Percentiles rank a stretch among this genome's conserved stretches.
Evolutionary conservation across 2,113 vertebrate species (phyloP).

Genomic region (Solenodon paradoxus): DNA sequence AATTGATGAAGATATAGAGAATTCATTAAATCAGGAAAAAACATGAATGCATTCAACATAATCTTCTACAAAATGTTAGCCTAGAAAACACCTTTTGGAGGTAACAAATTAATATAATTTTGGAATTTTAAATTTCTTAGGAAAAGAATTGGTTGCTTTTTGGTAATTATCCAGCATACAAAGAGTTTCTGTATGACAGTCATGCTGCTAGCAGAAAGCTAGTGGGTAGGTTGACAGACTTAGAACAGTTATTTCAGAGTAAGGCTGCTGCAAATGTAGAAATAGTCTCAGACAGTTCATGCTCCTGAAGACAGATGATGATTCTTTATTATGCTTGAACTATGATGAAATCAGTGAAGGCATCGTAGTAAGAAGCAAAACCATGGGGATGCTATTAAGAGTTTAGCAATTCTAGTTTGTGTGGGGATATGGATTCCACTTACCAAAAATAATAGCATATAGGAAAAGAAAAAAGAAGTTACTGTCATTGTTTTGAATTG

Average conservation of each 20-base stretch:
- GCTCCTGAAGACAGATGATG: conserved; percentile 54
- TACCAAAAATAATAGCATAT: conserved; percentile 66
- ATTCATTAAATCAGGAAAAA: conserved; percentile 25
- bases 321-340: conserved; percentile 64
- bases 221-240: conserved; percentile 49
- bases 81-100: neutral
- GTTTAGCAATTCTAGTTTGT: conserved; percentile 60
- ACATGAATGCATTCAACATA: neutral
- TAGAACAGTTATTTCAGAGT: conserved; percentile 30
- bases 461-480: conserved; percentile 59
- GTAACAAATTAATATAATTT: conserved; percentile 33
- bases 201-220: conserved; percentile 7
- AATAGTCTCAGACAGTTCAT: conserved; percentile 60
- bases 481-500: conserved; percentile 69
- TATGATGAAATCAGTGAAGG: conserved; percentile 57
- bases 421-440: conserved; percentile 65
- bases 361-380: conserved; percentile 13
- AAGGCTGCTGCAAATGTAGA: conserved; percentile 23
- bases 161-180: conserved; percentile 29
- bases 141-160: conserved; percentile 32
- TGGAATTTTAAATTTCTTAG: conserved; percentile 31
- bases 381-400: conserved; percentile 71
- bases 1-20: neutral
- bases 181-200: neutral
- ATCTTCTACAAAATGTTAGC: conserved; percentile 29